Evolutionary conservation across 2,888 invertebrate species (phyloP).

Genomic region (Poecilus cupreus): DNA sequence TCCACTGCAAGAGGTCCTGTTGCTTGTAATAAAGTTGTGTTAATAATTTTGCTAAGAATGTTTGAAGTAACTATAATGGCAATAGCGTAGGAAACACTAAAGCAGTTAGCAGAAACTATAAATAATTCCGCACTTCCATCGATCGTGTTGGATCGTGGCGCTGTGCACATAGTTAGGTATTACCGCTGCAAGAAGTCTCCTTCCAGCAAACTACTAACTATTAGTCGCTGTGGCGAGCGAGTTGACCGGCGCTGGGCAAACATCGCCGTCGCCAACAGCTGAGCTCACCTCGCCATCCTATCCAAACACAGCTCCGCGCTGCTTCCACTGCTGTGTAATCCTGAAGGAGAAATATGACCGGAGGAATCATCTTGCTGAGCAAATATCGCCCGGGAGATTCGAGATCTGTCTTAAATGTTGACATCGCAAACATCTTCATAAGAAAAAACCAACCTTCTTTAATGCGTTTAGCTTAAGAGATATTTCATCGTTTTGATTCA

Average conservation of each 20-base stretch:
- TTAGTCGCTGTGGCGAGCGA: conserved; percentile 16
- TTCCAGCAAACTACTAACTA: conserved; percentile 2
- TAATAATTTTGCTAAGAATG: no score
- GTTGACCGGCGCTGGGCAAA: conserved; percentile 26
- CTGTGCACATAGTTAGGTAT: not conserved
- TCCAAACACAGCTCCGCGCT: conserved; percentile 40
- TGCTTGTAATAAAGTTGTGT: no score
- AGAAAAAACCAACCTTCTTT: not conserved
- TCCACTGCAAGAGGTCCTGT: no score
- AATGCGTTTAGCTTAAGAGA: no score
- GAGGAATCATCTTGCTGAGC: conserved; percentile 51
- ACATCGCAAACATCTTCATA: not conserved
- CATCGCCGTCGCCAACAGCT: conserved; percentile 27
- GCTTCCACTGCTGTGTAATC: conserved; percentile 32
- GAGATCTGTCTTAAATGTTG: conserved; percentile 12
- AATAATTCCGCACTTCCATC: not conserved
- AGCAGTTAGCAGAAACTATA: not conserved
- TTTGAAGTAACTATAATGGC: no score
- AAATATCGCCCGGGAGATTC: conserved; percentile 22
- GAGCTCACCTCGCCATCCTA: conserved; percentile 55
- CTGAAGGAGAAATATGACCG: conserved; percentile 58
- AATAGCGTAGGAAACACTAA: no score
- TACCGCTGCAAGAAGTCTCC: conserved; percentile 21
- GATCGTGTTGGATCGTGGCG: not conserved
- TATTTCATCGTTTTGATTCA: no score